Conservation (phyloP, 2,113 vertebrate species). For the Tretioscincus oriximinensis region DNA sequence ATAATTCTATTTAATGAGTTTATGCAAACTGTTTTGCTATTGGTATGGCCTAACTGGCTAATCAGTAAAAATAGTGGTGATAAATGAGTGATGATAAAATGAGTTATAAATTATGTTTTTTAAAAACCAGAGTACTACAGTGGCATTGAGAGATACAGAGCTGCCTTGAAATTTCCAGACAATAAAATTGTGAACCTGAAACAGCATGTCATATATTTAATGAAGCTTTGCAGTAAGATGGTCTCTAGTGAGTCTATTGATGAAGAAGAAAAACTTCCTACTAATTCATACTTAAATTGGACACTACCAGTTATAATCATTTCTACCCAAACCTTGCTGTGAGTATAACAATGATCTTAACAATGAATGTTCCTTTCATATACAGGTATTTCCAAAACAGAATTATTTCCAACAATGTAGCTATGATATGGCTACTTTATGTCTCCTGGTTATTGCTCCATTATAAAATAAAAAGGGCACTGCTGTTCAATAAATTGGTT, state of each 20-base stretch:
- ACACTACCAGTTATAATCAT: conserved; percentile 19
- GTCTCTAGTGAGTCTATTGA: conserved; percentile 19
- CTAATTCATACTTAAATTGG: conserved; percentile 39
- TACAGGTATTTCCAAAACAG: not conserved
- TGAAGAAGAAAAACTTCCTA: not conserved
- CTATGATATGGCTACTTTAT: not conserved
- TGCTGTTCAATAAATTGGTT: conserved; percentile 7
- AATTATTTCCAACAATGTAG: not conserved
- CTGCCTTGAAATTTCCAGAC: not conserved
- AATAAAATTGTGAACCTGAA: conserved; percentile 34
- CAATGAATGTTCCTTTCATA: not conserved
- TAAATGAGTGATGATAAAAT: conserved; percentile 10
- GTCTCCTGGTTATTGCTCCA: not conserved
- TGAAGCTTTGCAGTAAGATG: conserved; percentile 18
- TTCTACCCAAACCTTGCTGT: not conserved
- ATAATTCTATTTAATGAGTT: too few relatives aligned
- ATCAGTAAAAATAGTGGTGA: too few relatives aligned
- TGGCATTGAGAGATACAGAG: not conserved
- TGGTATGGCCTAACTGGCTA: too few relatives aligned
- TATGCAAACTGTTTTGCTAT: too few relatives aligned
- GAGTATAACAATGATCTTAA: not conserved
- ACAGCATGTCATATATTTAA: conserved; percentile 24
- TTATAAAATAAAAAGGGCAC: not conserved
- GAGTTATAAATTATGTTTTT: not conserved
- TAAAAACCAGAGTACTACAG: not conserved